phyloP scores from a whole-genome alignment of 2,888 invertebrate species.

The Macroteleia sp. region DNA sequence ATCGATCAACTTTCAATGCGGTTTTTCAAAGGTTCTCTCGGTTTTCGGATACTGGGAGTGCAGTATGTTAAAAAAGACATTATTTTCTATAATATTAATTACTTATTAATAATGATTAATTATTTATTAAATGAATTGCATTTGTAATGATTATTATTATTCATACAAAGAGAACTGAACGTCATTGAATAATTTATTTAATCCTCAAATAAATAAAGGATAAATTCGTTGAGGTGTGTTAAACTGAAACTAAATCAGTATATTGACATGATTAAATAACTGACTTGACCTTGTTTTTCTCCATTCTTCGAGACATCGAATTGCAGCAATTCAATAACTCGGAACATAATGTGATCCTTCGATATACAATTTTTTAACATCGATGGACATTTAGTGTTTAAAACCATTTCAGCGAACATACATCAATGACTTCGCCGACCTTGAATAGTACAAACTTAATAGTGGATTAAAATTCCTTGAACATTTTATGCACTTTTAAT shows the following conservation, averaged over 20 bases:
- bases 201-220: not conserved
- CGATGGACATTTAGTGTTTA: slow-evolving; percentile 17
- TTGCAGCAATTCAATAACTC: slow-evolving; percentile 37
- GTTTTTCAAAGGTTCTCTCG: too few relatives aligned
- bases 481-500: slow-evolving; percentile 26
- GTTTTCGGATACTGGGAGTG: too few relatives aligned
- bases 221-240: not conserved
- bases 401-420: slow-evolving; percentile 25
- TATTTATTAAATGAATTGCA: too few relatives aligned
- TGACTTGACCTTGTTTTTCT: slow-evolving; percentile 28
- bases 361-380: slow-evolving; percentile 40
- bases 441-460: slow-evolving; percentile 2
- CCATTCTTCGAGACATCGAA: slow-evolving; percentile 13
- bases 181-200: not conserved
- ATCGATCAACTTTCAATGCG: too few relatives aligned
- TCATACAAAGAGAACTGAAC: too few relatives aligned
- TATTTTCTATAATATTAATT: too few relatives aligned
- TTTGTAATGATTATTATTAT: too few relatives aligned
- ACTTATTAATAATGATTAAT: too few relatives aligned
- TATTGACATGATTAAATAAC: slow-evolving; percentile 37
- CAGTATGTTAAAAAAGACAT: too few relatives aligned
- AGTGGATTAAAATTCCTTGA: slow-evolving; percentile 15
- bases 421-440: slow-evolving; percentile 1
- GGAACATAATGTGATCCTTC: slow-evolving; percentile 34
- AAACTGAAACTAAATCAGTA: slow-evolving; percentile 13